These are phyloP conservation scores for Agriopis aurantiaria DNA, from an alignment of 2,888 invertebrate genomes.

Conservation along the genomic window DNA sequence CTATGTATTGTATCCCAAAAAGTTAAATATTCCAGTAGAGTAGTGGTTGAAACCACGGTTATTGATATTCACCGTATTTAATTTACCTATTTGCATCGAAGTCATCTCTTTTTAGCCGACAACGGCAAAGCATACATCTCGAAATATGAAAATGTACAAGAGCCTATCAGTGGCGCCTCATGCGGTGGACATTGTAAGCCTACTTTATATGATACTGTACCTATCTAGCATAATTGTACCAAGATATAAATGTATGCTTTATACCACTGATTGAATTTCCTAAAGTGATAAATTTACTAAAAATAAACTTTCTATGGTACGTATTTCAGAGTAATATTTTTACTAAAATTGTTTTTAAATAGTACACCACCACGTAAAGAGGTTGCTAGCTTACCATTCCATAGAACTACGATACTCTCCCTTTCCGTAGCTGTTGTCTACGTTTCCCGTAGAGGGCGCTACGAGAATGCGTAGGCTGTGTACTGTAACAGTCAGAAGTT, in stretches of 20 bases:
- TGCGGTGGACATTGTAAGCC: not conserved
- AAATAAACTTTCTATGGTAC: too few species aligned
- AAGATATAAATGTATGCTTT: not conserved
- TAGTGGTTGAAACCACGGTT: too few species aligned
- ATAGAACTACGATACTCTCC: constrained; percentile 15
- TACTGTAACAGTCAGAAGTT: constrained; percentile 45
- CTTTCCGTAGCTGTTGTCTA: constrained; percentile 19
- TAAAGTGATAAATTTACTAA: too few species aligned
- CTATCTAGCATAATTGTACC: too few species aligned
- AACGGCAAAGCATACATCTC: too few species aligned
- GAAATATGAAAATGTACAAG: not conserved
- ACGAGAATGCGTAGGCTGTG: constrained; percentile 38
- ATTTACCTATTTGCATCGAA: too few species aligned
- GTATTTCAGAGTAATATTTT: too few species aligned
- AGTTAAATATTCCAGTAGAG: too few species aligned
- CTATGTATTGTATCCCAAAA: too few species aligned
- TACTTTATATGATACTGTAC: not conserved
- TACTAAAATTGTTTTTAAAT: not conserved
- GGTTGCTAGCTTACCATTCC: not conserved
- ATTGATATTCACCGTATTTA: too few species aligned
- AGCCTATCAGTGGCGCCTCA: constrained; percentile 9
- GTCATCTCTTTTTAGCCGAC: too few species aligned
- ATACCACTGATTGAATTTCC: too few species aligned
- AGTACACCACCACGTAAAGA: not conserved
- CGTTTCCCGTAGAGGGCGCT: constrained; percentile 52